Conservation (phyloP, 2,797 vertebrate genomes). For the Urocyon cinereoargenteus region DNA sequence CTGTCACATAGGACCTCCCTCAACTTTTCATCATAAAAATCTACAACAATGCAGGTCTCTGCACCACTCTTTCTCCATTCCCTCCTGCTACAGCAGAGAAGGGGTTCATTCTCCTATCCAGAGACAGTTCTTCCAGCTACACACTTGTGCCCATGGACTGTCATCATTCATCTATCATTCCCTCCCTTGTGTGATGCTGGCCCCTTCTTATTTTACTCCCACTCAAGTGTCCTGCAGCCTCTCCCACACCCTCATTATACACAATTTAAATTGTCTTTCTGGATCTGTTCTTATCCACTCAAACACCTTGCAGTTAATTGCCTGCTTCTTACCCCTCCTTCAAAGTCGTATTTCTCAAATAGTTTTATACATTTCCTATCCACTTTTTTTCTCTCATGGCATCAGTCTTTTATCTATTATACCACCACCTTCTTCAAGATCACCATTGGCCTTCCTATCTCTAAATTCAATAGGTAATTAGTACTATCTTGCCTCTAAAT, state of each 20-base stretch:
- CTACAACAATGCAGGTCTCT: neutral
- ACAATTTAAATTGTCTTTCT: neutral
- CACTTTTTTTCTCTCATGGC: neutral
- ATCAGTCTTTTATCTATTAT: neutral
- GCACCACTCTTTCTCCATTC: neutral
- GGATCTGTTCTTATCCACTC: neutral
- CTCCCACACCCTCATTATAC: neutral
- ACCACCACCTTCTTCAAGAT: neutral
- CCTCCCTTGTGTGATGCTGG: neutral
- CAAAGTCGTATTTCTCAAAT: neutral
- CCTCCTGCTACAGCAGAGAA: neutral
- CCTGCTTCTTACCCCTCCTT: neutral
- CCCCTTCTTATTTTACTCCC: neutral
- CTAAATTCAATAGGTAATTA: neutral
- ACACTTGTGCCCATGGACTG: accelerated
- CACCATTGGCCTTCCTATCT: neutral
- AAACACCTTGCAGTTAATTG: neutral
- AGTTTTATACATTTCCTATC: neutral
- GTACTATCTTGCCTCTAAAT: neutral
- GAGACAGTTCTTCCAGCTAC: neutral
- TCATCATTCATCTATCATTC: accelerated
- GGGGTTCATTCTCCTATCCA: neutral
- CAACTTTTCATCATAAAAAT: neutral
- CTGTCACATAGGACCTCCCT: neutral
- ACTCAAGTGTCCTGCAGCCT: neutral